Base-by-base conservation (phyloP, 2,888 invertebrate species). In the Agapostemon virescens region DNA sequence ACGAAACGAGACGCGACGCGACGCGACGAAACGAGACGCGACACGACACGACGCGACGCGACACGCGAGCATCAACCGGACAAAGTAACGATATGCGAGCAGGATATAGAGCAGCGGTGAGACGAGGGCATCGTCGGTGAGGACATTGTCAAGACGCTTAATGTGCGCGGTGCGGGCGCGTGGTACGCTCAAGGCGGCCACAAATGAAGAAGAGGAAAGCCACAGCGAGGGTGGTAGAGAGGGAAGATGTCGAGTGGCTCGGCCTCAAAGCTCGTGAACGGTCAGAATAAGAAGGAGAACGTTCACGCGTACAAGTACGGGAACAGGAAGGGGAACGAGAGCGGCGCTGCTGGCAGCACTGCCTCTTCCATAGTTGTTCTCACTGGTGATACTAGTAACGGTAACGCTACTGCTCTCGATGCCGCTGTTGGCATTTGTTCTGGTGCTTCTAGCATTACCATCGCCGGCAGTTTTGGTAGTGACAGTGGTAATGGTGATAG, bases 191-290 rank as follows among this genome's bases (percentile, higher is more conserved):
- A 79, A 81, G 79, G 88, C 89, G 90, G 85, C 88, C 88, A 89
- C 91, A 89, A 90, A 91, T 90, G 91, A 87, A 85, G 87, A 87
- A 84, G 84, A 87, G 83, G 82, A 83, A 77, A 84, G 79, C 84
- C 81, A 86, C 85, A 86, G 82, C 86, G 87, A 87, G 88, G 90
- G 87, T 87, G 90, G 86, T 87, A 87, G 85, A 86, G 88, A 88
- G 87, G 87, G 88, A 91, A 90, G 84, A 92, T 91, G 92, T 91
- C 92, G 90, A 90, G 89, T 88, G 87, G 87, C 84, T 90, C 90
- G 85, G 85, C 86, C 86, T 86, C 88, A 85, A 86, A 85, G 86
- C 86, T 90, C 85, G 87, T 91, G 86, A 92, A 91, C 89, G 91
- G 91, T 88, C 90, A 90, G 87, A 90, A 85, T 77, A 78, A 83